Evolutionary conservation across 2,113 vertebrate genomes (phyloP).

Genomic region (Tapirus terrestris): DNA sequence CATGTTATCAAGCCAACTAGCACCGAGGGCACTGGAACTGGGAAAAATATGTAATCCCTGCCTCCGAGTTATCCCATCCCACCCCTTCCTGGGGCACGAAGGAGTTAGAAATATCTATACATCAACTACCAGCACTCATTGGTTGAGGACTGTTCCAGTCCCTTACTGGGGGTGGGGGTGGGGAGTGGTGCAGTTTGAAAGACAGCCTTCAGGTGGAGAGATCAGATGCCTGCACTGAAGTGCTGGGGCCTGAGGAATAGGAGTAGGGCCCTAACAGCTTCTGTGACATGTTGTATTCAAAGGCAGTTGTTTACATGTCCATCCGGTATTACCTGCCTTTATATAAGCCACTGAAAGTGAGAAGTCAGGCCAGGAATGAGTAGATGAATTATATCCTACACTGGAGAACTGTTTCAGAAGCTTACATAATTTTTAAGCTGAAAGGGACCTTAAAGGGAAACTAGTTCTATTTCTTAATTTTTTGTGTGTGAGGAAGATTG

Average conservation of each 20-base stretch:
- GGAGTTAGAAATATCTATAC: neutral
- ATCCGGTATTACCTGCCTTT: neutral
- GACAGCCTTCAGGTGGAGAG: neutral
- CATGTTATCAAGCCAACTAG: neutral
- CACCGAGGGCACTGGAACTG: no score
- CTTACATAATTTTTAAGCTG: neutral
- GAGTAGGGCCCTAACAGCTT: neutral
- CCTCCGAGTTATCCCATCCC: neutral
- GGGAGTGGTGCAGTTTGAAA: neutral
- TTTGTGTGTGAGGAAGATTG: no score
- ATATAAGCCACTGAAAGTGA: neutral
- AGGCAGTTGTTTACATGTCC: neutral
- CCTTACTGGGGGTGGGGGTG: neutral
- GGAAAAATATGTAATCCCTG: neutral
- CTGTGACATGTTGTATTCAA: neutral
- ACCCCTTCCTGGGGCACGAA: neutral
- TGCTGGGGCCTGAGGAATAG: no score
- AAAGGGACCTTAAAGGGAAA: neutral
- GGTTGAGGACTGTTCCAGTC: neutral
- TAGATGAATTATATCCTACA: neutral
- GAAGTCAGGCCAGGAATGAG: neutral
- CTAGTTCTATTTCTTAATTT: neutral
- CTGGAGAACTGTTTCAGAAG: neutral
- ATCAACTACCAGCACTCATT: neutral
- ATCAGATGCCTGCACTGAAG: neutral